phyloP scores from a whole-genome alignment of 2,113 vertebrate species.

The Notechis scutatus region DNA sequence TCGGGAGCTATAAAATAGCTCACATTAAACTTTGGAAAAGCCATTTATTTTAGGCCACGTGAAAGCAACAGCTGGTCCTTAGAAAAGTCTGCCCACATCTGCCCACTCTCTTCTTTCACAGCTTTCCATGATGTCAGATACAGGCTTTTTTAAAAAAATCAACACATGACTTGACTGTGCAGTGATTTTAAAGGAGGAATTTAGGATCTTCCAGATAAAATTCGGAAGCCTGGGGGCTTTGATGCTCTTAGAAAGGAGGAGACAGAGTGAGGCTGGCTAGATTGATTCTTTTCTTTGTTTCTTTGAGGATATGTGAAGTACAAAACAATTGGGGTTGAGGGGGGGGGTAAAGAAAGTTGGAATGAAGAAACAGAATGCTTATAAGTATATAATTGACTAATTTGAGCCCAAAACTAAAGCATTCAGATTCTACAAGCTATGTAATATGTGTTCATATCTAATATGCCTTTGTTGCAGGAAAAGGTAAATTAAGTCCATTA shows the following conservation, averaged over 20 bases:
- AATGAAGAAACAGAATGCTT: background rate
- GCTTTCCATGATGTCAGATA: slow-evolving; percentile 26
- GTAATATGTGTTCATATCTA: background rate
- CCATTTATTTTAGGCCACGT: background rate
- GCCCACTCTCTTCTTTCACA: background rate
- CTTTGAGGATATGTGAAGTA: background rate
- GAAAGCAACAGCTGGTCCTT: slow-evolving; percentile 33
- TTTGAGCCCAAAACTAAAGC: background rate
- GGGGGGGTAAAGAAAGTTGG: background rate
- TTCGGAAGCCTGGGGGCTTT: background rate
- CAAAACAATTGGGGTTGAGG: background rate
- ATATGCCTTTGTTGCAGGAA: background rate
- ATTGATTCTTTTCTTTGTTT: background rate
- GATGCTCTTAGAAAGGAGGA: background rate
- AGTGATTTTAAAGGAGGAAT: slow-evolving; percentile 26
- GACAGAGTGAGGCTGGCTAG: background rate
- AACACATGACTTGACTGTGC: background rate
- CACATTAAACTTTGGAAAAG: background rate
- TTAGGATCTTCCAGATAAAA: slow-evolving; percentile 28
- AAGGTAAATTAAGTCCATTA: background rate
- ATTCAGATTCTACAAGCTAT: background rate
- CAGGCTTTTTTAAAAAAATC: background rate
- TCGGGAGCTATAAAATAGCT: background rate
- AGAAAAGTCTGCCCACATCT: background rate
- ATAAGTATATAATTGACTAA: no score